phyloP scores from a whole-genome alignment of 1,140 invertebrate species.

The Drosophila hydei region DNA sequence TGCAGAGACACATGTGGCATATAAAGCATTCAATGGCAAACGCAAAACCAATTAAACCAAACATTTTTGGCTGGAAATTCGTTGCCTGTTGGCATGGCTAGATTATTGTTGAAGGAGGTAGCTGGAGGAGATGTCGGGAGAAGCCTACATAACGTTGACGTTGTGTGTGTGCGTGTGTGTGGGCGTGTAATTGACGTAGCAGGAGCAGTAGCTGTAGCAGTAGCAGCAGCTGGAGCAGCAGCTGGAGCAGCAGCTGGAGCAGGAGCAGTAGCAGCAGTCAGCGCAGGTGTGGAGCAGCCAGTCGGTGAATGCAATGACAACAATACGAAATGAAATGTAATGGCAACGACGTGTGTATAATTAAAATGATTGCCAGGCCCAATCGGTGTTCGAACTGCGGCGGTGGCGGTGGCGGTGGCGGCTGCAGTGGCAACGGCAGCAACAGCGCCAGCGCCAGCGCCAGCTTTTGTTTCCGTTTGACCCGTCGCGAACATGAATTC shows the following conservation, averaged over 20 bases:
- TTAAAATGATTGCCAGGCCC: slow-evolving; percentile 57
- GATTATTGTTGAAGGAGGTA: slow-evolving; percentile 29
- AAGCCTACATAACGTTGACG: neutral
- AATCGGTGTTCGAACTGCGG: slow-evolving; percentile 16
- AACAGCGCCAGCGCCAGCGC: neutral
- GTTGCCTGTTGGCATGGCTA: slow-evolving; percentile 53
- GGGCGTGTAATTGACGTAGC: slow-evolving; percentile 46
- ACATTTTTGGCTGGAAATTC: slow-evolving; percentile 70
- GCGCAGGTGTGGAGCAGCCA: slow-evolving; percentile 10
- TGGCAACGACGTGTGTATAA: slow-evolving; percentile 79
- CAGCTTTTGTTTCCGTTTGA: slow-evolving; percentile 38
- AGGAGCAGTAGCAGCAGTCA: slow-evolving; percentile 7
- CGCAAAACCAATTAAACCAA: slow-evolving; percentile 81
- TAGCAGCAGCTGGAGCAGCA: slow-evolving; percentile 20
- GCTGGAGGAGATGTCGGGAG: neutral
- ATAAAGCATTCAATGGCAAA: slow-evolving; percentile 69
- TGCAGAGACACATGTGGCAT: slow-evolving; percentile 21
- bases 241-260: neutral
- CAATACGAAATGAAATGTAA: slow-evolving; percentile 77
- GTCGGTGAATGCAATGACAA: slow-evolving; percentile 50
- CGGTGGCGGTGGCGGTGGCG: slow-evolving; percentile 3
- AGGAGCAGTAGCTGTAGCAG: neutral
- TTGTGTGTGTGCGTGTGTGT: slow-evolving; percentile 12
- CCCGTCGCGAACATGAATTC: slow-evolving; percentile 73
- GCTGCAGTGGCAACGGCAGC: neutral